Base-by-base conservation (phyloP, 2,113 vertebrate species). In the Marcusenius ussheri region DNA sequence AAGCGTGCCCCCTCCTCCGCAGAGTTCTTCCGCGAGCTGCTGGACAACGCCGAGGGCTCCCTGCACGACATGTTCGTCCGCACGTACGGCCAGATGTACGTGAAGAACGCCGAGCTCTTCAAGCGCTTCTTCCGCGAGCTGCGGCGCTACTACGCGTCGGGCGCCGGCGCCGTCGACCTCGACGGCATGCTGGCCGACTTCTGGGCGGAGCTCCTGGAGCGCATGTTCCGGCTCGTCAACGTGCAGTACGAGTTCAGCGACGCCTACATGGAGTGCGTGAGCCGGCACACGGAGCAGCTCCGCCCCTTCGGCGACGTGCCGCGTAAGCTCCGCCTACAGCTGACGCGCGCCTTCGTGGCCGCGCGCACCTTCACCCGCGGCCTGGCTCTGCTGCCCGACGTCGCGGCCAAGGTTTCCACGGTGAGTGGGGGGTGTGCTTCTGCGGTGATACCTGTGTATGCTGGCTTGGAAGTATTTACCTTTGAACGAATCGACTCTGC, bases 21-120 rank as follows among this genome's bases (percentile, higher is more conserved):
- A 99, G 98, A 98, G 92, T 99, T 99, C 94, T 99, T 99, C 96
- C 97, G 96, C 51, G 98, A 99, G 89, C 96, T 99, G 15, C 93
- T 99, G 2, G 96, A 97, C 93, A 99, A 99, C 0, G 97, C 98
- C 0, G 97, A 99, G 94, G 94, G 94, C 85, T 99, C 98, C 0
- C 95, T 99, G 90, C 96, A 99, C 21, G 96, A 95, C 94, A 99
- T 99, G 98, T 99, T 99, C 1, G 96, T 98, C 93, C 96, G 97
- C 91, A 99, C 98, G 0, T 99, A 99, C 0, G 98, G 98, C 84
- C 95, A 96, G 83, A 96, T 99, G 94, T 99, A 99, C 93, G 96
- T 98, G 95, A 97, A 98, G 94, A 99, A 99, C 92, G 96, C 98
- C 0, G 97, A 98, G 90, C 97, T 99, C n/a, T 99, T 99, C 94